Percentiles rank a stretch among this genome's conserved stretches.
Conservation (phyloP, 2,797 vertebrate species). For the Pampus argenteus region DNA sequence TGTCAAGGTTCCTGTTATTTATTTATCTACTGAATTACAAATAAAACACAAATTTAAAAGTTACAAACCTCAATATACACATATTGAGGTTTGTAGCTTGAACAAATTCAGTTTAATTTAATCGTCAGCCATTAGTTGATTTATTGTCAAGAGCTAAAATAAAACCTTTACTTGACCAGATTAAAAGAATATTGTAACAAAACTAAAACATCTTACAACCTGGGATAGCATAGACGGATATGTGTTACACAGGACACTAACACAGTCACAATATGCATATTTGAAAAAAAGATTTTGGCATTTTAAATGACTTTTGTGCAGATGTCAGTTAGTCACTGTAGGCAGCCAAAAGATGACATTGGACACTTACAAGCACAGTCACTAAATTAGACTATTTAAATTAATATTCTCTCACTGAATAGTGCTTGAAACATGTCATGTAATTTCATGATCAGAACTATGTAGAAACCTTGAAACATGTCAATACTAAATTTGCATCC, state of each 20-base stretch:
- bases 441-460: slow-evolving; percentile 40
- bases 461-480: slow-evolving; percentile 45
- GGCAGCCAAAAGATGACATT: slow-evolving; percentile 24
- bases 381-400: slow-evolving; percentile 18
- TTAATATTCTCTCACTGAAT: slow-evolving; percentile 14
- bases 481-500: slow-evolving; percentile 48
- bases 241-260: slow-evolving; percentile 19
- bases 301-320: slow-evolving; percentile 26
- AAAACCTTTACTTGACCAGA: slow-evolving; percentile 42
- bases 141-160: slow-evolving; percentile 42
- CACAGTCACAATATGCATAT: slow-evolving; percentile 31
- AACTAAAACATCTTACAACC: slow-evolving; percentile 21
- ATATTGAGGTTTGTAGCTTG: no score
- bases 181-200: slow-evolving; percentile 13
- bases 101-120: slow-evolving; percentile 23
- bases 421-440: slow-evolving; percentile 34
- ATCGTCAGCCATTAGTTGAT: slow-evolving; percentile 48
- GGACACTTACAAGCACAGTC: slow-evolving; percentile 30
- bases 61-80: slow-evolving; percentile 4
- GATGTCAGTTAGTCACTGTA: slow-evolving; percentile 20
- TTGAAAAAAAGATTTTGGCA: slow-evolving; percentile 16
- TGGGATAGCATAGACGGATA: neutral
- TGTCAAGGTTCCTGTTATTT: slow-evolving; percentile 42
- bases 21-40: slow-evolving; percentile 54
- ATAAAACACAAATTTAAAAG: slow-evolving; percentile 28